Base-by-base conservation (phyloP, 1,140 invertebrate species). In the Trialeurodes vaporariorum region DNA sequence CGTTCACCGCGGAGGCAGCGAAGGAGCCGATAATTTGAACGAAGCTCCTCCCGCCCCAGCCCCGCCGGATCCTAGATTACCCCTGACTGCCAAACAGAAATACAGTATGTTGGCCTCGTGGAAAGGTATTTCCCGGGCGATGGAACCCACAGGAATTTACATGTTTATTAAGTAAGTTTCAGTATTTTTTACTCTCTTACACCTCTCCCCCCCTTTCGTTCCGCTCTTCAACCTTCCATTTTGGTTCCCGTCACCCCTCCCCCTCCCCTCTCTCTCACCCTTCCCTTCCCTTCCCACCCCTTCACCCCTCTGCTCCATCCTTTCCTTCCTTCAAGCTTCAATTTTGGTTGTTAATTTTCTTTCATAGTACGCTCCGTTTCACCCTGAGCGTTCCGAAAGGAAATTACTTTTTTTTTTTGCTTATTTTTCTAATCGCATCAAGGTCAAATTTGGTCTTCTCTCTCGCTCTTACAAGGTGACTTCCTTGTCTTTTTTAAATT, bases 131-230 rank as follows among this genome's bases (percentile, higher is more conserved):
- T 86, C 86, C 61, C 84, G 91, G 71, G 91, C 91, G 1, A 90
- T 94, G 83, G 90, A 92, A 77, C 85, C 87, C 21, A 94, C 92
- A 26, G 92, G 92, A 22, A 85, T 94, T 70, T 86, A 85, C 78
- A 94, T 94, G 92, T 93, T 94, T 78, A 82, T 93, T 76, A 91
- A 90, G 92, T 93, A 79, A 88, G 89, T 85, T 61, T 72, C 58
- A 2, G n/a, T n/a, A n/a, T n/a, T n/a, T n/a, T n/a, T n/a, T n/a
- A n/a, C n/a, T n/a, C n/a, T n/a, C n/a, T n/a, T n/a, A 26, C 61
- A 27, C 61, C 2, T 27, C n/a, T 2, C 27, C 61, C 27, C 61
- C 25, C 13, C 27, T 63, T 63, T 63, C 61, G 23, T 25, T 24
- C 61, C 61, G 24, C 61, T 63, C 27, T 26, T 63, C 27, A 63